Percentiles rank a stretch among this genome's conserved stretches.
Evolutionary conservation across 2,888 invertebrate genomes (phyloP).

Genomic region (Danaus chrysippus): DNA sequence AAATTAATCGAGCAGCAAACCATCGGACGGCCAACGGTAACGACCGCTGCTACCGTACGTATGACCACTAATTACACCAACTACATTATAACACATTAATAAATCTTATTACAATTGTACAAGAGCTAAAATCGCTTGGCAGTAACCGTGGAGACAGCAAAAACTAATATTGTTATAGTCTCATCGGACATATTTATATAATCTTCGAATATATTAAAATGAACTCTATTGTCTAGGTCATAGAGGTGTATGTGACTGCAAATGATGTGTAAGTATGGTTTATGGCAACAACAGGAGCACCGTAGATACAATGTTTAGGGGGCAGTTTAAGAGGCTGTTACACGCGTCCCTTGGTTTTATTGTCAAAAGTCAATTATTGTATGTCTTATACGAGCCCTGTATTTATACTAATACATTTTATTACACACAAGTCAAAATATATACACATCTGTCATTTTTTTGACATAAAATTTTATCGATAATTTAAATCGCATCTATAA

Average conservation of each 20-base stretch:
- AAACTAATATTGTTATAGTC: slow-evolving; percentile 17
- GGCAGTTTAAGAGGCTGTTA: slow-evolving; percentile 30
- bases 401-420: background rate
- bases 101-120: background rate
- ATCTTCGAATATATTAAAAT: background rate
- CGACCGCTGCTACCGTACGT: slow-evolving; percentile 23
- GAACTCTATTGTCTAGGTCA: background rate
- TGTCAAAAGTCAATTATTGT: slow-evolving; percentile 34
- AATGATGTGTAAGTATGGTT: slow-evolving; percentile 28
- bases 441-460: too few species aligned
- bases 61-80: slow-evolving; percentile 9
- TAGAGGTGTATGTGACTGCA: slow-evolving; percentile 12
- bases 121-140: slow-evolving; percentile 9
- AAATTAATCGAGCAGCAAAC: slow-evolving; percentile 32
- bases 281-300: slow-evolving; percentile 26
- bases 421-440: background rate
- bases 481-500: too few species aligned
- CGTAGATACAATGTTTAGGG: slow-evolving; percentile 29
- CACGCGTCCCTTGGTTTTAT: slow-evolving; percentile 35
- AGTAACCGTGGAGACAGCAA: slow-evolving; percentile 2
- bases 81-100: background rate
- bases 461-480: too few species aligned
- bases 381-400: slow-evolving; percentile 10
- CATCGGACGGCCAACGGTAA: slow-evolving; percentile 25
- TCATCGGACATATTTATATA: slow-evolving; percentile 11